phyloP scores from a whole-genome alignment of 2,888 invertebrate genomes.

The Sthenelais limicola region DNA sequence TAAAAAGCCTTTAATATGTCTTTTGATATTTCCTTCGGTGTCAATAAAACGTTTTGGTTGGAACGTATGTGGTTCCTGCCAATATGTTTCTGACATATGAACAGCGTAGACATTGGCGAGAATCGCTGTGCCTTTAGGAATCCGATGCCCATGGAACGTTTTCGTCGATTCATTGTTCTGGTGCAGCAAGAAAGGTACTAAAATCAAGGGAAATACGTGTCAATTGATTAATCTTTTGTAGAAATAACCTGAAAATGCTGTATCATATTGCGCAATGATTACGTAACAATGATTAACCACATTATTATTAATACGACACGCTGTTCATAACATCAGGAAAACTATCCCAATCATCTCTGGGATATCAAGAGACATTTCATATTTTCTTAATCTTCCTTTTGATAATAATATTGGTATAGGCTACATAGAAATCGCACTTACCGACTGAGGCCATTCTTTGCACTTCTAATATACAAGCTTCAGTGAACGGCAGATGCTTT shows the following conservation, averaged over 20 bases:
- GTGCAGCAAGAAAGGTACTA: conserved; percentile 7
- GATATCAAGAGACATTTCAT: too few species aligned
- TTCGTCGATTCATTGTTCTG: background rate
- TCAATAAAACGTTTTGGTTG: conserved; percentile 4
- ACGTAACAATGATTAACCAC: too few species aligned
- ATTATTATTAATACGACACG: too few species aligned
- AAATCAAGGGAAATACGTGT: background rate
- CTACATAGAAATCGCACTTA: background rate
- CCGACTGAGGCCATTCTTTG: background rate
- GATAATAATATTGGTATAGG: background rate
- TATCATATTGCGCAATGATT: too few species aligned
- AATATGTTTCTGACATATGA: background rate
- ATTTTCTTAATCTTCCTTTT: too few species aligned
- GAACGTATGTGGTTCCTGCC: conserved; percentile 3
- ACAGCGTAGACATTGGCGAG: conserved; percentile 15
- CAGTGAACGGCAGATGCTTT: background rate
- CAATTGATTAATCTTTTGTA: background rate
- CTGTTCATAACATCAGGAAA: too few species aligned
- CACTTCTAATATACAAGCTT: background rate
- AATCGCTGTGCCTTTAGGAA: background rate
- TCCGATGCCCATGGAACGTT: background rate
- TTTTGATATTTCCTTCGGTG: background rate
- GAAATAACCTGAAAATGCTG: too few species aligned
- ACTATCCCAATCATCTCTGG: too few species aligned
- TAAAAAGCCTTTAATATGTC: background rate